Conservation (phyloP, 2,113 vertebrate species). For the Oncorhynchus nerka region DNA sequence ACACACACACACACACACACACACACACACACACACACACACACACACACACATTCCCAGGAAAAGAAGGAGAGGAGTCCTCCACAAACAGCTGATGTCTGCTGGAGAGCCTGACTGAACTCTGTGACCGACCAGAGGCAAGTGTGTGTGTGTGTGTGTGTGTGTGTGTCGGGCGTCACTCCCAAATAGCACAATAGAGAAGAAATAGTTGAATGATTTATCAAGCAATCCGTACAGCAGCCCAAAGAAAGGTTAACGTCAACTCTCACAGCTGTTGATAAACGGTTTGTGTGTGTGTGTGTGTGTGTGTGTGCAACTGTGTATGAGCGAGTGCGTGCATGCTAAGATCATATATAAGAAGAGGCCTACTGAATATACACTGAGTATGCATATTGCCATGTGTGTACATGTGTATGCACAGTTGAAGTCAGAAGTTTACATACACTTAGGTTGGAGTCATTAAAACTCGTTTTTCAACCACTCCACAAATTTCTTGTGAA, state of each 20-base stretch:
- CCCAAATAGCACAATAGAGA: not conserved
- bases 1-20: not conserved
- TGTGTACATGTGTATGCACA: not conserved
- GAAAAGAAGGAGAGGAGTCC: no score
- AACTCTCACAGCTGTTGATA: not conserved
- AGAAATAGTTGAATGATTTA: no score
- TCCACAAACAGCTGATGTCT: constrained; percentile 53
- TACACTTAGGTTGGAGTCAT: no score
- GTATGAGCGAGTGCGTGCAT: constrained; percentile 2
- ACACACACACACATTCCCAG: not conserved
- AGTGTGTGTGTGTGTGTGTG: constrained; percentile 19
- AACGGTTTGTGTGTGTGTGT: no score
- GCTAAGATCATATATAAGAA: no score
- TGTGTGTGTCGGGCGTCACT: not conserved
- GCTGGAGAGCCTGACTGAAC: constrained; percentile 39
- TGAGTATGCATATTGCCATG: not conserved
- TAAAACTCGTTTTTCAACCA: no score
- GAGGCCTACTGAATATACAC: not conserved
- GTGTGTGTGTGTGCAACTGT: constrained; percentile 20
- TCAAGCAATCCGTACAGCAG: no score
- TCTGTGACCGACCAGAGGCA: constrained; percentile 1
- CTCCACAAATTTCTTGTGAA: no score
- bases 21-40: no score
- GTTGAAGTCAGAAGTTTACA: no score
- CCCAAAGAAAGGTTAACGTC: not conserved